Conservation (phyloP, 1,140 invertebrate species). For the Asbolus verrucosus region DNA sequence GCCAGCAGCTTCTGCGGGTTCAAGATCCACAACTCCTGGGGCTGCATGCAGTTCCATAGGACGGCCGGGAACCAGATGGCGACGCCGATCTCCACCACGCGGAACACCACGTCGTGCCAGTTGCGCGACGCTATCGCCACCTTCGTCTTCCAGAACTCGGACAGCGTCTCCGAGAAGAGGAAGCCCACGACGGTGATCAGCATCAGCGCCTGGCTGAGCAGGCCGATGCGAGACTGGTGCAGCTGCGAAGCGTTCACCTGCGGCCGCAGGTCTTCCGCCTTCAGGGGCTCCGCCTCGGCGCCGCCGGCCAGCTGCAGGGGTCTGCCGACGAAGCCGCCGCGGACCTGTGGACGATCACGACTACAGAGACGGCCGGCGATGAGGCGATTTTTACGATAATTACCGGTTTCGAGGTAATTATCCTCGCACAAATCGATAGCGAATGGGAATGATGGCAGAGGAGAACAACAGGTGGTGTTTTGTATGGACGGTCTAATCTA, state of each 20-base stretch:
- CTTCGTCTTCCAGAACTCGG: conserved; percentile 93
- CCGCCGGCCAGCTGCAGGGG: conserved; percentile 62
- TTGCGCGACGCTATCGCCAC: conserved; percentile 90
- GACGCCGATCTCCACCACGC: conserved; percentile 92
- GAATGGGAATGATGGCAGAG: too few species aligned
- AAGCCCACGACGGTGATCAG: conserved; percentile 89
- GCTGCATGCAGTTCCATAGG: conserved; percentile 94
- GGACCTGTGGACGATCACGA: conserved; percentile 52
- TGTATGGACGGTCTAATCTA: too few species aligned
- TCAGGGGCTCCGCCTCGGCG: conserved; percentile 63
- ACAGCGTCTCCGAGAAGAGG: conserved; percentile 89
- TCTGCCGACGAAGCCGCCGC: conserved; percentile 67
- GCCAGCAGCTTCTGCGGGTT: conserved; percentile 90
- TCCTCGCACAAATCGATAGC: too few species aligned
- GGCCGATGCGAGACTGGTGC: conserved; percentile 88
- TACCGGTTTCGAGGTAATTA: conserved; percentile 1
- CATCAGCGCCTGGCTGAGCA: conserved; percentile 88
- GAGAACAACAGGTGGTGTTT: too few species aligned
- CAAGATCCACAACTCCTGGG: conserved; percentile 93
- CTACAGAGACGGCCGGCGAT: neutral
- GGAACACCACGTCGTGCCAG: conserved; percentile 91
- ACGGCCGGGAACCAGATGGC: conserved; percentile 95
- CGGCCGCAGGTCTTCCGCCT: conserved; percentile 59
- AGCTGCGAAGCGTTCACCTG: conserved; percentile 88
- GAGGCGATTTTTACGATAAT: conserved; percentile 1